Base-by-base conservation (phyloP, 2,888 invertebrate genomes). In the Dryobotodes eremita region DNA sequence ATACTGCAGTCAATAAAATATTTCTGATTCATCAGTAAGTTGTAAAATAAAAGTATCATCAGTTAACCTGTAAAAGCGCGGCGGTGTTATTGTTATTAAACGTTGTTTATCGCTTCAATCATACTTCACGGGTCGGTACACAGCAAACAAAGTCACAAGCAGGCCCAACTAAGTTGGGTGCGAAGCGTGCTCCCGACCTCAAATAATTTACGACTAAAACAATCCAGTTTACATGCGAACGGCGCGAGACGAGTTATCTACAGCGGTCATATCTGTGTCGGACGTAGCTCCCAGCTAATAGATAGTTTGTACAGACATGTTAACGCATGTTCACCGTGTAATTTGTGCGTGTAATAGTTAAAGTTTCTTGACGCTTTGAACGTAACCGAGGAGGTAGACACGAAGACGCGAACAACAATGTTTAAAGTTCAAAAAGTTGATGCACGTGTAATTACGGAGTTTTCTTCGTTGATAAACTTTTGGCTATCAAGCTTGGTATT, bases 181-280 rank as follows among this genome's bases (percentile, higher is more conserved):
- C 90, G 90, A 92, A 92, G 92, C 89, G 92, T 95, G 93, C 93
- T 93, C 90, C 93, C 92, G 93, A 94, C 93, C 94, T 94, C 92
- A 93, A 94, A 94, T 95, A 95, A 95, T 95, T 95, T 95, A 95
- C 93, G 94, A 94, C 92, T 94, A 92, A 89, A 93, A 94, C 94
- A 93, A 94, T 94, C 90, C 91, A 93, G 94, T 95, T 94, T 90
- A 93, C 91, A 92, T 92, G 90, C 90, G 91, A 92, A 90, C 89
- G 88, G 92, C 91, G 90, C 86, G 90, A 92, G 90, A 89, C 88
- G 92, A 92, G 92, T 91, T 95, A 92, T 94, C 93, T 93, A 92
- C 91, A 92, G 89, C 91, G 92, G 94, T 93, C 93, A 94, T 94
- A 94, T 94, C 94, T 95, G 95, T 90, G 92, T 91, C 92, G 88